A percentile compares a stretch with the other conserved stretches of the same genome.
Evolutionary conservation across 2,797 vertebrate species (phyloP).

Genomic region (Siniperca obscura): DNA sequence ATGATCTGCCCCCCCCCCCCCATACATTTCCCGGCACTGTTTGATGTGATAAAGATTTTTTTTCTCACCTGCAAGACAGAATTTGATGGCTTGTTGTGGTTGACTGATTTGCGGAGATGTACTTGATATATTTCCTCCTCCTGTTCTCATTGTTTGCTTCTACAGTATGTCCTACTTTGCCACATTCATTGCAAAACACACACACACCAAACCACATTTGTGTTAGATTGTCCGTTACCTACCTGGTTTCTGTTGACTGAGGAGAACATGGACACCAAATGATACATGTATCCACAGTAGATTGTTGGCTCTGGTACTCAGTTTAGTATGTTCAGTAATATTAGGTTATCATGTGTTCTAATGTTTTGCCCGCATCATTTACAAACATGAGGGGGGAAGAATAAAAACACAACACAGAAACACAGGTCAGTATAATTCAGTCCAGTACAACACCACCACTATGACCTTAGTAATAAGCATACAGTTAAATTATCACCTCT

Average conservation of each 20-base stretch:
- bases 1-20: slow-evolving; percentile 45
- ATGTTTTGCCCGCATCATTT: too few species aligned
- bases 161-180: slow-evolving; percentile 18
- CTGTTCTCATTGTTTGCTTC: slow-evolving; percentile 20
- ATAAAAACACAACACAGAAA: too few species aligned
- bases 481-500: too few species aligned
- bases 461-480: too few species aligned
- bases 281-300: background rate
- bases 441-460: too few species aligned
- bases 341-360: background rate
- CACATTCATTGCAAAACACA: background rate
- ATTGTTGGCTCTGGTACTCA: background rate
- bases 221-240: background rate
- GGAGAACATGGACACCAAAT: background rate
- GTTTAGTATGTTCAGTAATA: background rate
- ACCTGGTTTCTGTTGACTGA: slow-evolving; percentile 5
- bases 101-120: slow-evolving; percentile 36
- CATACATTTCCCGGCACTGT: slow-evolving; percentile 35
- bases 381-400: too few species aligned
- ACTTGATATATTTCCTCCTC: slow-evolving; percentile 42
- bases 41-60: slow-evolving; percentile 47
- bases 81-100: slow-evolving; percentile 49
- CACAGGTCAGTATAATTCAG: too few species aligned
- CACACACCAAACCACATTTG: background rate
- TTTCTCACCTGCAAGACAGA: slow-evolving; percentile 33